Evolutionary conservation across 2,113 vertebrate species (phyloP), one percentile per base, ranked within the genome.

Genomic region (Noctilio leporinus): DNA sequence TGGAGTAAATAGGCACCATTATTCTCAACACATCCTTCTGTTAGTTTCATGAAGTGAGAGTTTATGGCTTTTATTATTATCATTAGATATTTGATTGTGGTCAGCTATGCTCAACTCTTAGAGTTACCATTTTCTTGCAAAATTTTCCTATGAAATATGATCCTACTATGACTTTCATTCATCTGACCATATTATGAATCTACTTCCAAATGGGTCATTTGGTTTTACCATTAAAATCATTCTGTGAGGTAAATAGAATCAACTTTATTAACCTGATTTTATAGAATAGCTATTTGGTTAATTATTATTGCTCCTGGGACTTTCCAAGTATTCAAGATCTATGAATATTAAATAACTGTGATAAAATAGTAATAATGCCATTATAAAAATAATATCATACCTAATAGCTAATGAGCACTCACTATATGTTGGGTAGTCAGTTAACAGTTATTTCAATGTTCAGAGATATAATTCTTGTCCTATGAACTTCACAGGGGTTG

Each of bases 1-100:
- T 2, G 3, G 3, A 11, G 24, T 10, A 7, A 70, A 24, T 2
- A 14, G 62, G 16, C 19, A 11, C 1, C 1, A 24, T 12, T 19
- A 5, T 33, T 73, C n/a, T 49, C 40, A 24, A 22, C 20, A 45
- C 2, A 62, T 47, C 26, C 4, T 47, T 59, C 16, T 43, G 10
- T 1, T 49, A 19, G 14, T 49, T 85, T 77, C 14, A 33, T 9
- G 14, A 72, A 51, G 28, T 22, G 2, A 73, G 22, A 49, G 2
- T 64, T 91, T 45, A n/a, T 57, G 24, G 30, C 51, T 70, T 43
- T 1, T 64, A 10, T 53, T 20, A n/a, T 5, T 64, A 7, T 24
- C 43, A 3, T 67, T 82, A 59, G 49, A 47, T 49, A 30, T 53
- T 20, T 86, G 30, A 67, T 6, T 55, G 24, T 43, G 10, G 8